Evolutionary conservation across 2,797 vertebrate genomes (phyloP).

Genomic region (Hylomyscus alleni): DNA sequence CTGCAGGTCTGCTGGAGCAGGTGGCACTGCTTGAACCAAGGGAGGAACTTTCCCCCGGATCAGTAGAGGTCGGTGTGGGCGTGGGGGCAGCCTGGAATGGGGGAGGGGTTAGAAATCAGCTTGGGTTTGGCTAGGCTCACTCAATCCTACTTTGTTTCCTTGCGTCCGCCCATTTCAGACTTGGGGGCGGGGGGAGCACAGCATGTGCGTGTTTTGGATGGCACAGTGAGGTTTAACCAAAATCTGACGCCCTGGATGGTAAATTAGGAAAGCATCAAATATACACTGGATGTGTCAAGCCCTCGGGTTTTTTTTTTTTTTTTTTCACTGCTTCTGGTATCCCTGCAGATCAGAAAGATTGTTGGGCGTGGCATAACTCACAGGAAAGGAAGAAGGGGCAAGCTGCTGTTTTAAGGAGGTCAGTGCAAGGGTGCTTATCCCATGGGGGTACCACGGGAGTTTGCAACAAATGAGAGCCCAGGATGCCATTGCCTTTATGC

Average conservation of each 20-base stretch:
- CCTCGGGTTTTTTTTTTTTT: neutral
- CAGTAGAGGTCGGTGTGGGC: conserved; percentile 77
- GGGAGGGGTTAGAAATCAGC: conserved; percentile 66
- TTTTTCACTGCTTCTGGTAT: conserved; percentile 59
- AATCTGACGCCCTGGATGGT: conserved; percentile 16
- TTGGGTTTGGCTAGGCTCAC: conserved; percentile 13
- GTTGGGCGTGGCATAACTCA: conserved; percentile 74
- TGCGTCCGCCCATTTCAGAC: conserved; percentile 56
- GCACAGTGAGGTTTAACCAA: conserved; percentile 25
- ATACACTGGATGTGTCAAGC: neutral
- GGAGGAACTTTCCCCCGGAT: conserved; percentile 78
- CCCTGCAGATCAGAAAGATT: conserved; percentile 65
- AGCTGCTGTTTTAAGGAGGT: conserved; percentile 67
- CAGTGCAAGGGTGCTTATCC: conserved; percentile 61
- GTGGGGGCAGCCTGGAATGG: conserved; percentile 70
- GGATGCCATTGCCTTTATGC: conserved; percentile 43
- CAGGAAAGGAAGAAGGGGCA: conserved; percentile 59
- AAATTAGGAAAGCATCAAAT: conserved; percentile 64
- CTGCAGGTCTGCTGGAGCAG: conserved; percentile 82
- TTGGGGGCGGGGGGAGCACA: conserved; percentile 46
- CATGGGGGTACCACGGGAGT: neutral
- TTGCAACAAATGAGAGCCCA: conserved; percentile 4
- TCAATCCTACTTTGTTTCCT: conserved; percentile 60
- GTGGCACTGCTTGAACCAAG: conserved; percentile 76
- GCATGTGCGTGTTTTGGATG: conserved; percentile 57